These are phyloP conservation scores for Potamarius usumacintae DNA, from an alignment of 2,113 vertebrate species.

Conservation along the genomic window DNA sequence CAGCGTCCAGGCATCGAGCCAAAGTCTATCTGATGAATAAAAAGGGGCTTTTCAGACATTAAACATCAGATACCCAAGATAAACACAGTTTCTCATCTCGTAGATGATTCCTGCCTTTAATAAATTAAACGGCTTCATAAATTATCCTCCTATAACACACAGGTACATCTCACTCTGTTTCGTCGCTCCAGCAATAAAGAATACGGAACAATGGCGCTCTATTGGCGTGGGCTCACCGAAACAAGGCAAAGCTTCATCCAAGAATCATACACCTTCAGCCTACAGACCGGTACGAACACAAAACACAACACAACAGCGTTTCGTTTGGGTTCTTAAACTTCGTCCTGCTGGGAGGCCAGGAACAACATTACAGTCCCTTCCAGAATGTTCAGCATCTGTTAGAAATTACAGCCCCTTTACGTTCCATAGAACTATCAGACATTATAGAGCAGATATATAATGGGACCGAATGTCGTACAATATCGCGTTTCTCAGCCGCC, in stretches of 20 bases:
- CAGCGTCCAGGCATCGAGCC: slow-evolving; percentile 27
- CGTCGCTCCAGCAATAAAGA: slow-evolving; percentile 2
- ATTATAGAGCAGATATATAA: slow-evolving; percentile 21
- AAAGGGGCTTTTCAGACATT: slow-evolving; percentile 27
- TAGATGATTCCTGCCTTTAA: background rate
- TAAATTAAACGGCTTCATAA: background rate
- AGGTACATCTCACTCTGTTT: background rate
- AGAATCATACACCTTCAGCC: slow-evolving; percentile 60
- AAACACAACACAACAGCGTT: slow-evolving; percentile 54
- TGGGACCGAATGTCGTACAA: slow-evolving; percentile 38
- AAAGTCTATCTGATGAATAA: slow-evolving; percentile 22
- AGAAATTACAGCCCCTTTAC: slow-evolving; percentile 56
- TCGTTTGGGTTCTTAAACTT: background rate
- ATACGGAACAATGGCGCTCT: slow-evolving; percentile 29
- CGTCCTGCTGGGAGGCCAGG: slow-evolving; percentile 45
- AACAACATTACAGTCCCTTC: slow-evolving; percentile 46
- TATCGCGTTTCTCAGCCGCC: slow-evolving; percentile 36
- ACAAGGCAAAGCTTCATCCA: slow-evolving; percentile 32
- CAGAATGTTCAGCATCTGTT: slow-evolving; percentile 53
- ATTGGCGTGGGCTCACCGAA: slow-evolving; percentile 2
- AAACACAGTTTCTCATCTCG: slow-evolving; percentile 29
- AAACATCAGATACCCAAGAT: slow-evolving; percentile 22
- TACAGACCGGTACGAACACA: slow-evolving; percentile 54
- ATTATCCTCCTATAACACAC: background rate
- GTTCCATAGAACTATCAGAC: slow-evolving; percentile 47